These are phyloP conservation scores for Montipora sp. DNA, from an alignment of 64 coral and sea anemone genomes.

Conservation along the genomic window DNA sequence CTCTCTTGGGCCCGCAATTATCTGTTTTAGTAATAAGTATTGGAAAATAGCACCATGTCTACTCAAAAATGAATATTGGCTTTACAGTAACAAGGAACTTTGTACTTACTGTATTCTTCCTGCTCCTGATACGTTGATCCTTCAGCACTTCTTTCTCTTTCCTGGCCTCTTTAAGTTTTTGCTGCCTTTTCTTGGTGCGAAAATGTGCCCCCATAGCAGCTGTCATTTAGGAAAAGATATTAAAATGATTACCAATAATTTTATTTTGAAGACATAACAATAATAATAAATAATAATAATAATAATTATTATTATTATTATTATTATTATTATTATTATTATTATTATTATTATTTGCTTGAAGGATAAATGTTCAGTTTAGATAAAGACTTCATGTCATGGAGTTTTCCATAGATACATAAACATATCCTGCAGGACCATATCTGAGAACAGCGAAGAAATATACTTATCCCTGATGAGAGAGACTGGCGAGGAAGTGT, in stretches of 20 bases:
- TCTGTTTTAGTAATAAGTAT: no score
- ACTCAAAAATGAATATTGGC: not conserved
- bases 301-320: not conserved
- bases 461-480: constrained; percentile 19
- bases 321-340: not conserved
- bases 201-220: constrained; percentile 33
- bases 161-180: constrained; percentile 33
- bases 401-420: not conserved
- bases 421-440: not conserved
- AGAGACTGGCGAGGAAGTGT: constrained; percentile 9
- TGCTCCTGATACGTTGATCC: constrained; percentile 5
- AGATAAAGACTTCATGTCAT: not conserved
- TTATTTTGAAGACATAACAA: constrained; percentile 12
- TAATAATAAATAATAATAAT: no score
- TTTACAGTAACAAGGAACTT: constrained; percentile 11
- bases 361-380: not conserved
- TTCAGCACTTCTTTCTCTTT: constrained; percentile 42
- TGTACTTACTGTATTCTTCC: constrained; percentile 5
- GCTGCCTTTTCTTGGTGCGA: constrained; percentile 11
- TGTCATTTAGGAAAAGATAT: constrained; percentile 19
- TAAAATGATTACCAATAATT: not conserved
- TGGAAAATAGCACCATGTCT: not conserved
- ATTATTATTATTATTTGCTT: not conserved
- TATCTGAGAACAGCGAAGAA: constrained; percentile 10
- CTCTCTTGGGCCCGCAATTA: constrained; percentile 35